Evolutionary conservation across 1,140 invertebrate genomes (phyloP), one percentile per base, ranked within the genome.

Genomic region (Bicyclus anynana): DNA sequence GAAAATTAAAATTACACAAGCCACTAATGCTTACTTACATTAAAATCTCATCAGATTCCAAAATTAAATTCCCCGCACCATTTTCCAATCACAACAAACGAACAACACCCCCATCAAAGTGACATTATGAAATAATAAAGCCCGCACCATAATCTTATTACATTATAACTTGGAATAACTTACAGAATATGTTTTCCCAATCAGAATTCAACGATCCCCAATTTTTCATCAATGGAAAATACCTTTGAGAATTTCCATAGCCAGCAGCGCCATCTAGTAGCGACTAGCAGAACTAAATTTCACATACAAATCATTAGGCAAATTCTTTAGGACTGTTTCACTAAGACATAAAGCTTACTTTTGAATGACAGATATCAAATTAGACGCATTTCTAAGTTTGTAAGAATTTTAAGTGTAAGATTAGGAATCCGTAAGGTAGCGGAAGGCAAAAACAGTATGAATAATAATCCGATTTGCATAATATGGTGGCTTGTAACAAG

Each of bases 391-490:
- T 42, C 10, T 67, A 68, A 71, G 27, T 69, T 80, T 68, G 75
- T 68, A 59, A 74, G 46, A 20, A 62, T 64, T 62, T 42, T 51
- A 58, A 69, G 65, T 59, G 69, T 68, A 74, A 84, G 78, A 84
- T 87, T 6, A 33, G 29, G 29, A 12, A 12, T 33, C 10, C 10
- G 12, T 6, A 12, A 12, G 2, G 7, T 3, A 7, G 27, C 27
- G 2, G 4, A 12, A n/a, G 29, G 29, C 29, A 7, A 33, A 33
- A 33, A 33, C 29, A 4, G 7, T 33, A 85, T 84, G 84, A 84
- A 85, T 87, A 84, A 84, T 83, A 86, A 84, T 81, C 53, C 67
- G 71, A 84, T 84, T 80, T 78, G 77, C 81, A 84, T 87, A 81
- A 83, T 84, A 80, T 82, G 73, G 67, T 49, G 56, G 72, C 53